Evolutionary conservation across 2,888 invertebrate species (phyloP).

Genomic region (Apodemia zela): DNA sequence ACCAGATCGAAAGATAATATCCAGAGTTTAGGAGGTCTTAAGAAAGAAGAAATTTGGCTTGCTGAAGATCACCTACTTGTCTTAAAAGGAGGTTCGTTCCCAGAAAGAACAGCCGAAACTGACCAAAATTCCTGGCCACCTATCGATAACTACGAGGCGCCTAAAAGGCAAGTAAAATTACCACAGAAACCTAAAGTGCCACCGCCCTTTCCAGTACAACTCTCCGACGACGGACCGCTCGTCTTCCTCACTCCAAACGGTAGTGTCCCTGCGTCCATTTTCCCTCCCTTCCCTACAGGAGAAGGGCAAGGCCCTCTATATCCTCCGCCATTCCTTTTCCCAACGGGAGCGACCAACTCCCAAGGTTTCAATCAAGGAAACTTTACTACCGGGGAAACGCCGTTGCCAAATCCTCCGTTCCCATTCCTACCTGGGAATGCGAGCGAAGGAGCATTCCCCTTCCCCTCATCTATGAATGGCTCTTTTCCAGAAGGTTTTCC

Average conservation of each 20-base stretch:
- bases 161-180: slow-evolving; percentile 90
- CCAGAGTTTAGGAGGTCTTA: slow-evolving; percentile 89
- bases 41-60: slow-evolving; percentile 93
- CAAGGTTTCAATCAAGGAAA: slow-evolving; percentile 82
- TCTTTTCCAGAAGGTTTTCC: slow-evolving; percentile 79
- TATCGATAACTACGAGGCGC: slow-evolving; percentile 91
- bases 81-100: slow-evolving; percentile 88
- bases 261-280: slow-evolving; percentile 85
- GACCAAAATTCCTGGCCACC: slow-evolving; percentile 85
- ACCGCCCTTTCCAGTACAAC: slow-evolving; percentile 96
- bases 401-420: slow-evolving; percentile 82
- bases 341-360: slow-evolving; percentile 78
- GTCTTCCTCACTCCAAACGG: slow-evolving; percentile 91
- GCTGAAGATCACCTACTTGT: slow-evolving; percentile 93
- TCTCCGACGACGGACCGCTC: slow-evolving; percentile 91
- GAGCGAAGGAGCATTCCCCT: slow-evolving; percentile 77
- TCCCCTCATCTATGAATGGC: slow-evolving; percentile 79
- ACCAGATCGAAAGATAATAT: slow-evolving; percentile 88
- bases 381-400: slow-evolving; percentile 83
- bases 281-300: slow-evolving; percentile 84
- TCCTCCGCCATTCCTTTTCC: slow-evolving; percentile 80
- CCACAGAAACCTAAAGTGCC: slow-evolving; percentile 91
- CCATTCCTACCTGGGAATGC: slow-evolving; percentile 82
- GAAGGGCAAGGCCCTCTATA: slow-evolving; percentile 77
- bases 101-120: slow-evolving; percentile 72